These are phyloP conservation scores for Nomada ferruginata DNA, from an alignment of 2,888 invertebrate species.

Conservation along the genomic window DNA sequence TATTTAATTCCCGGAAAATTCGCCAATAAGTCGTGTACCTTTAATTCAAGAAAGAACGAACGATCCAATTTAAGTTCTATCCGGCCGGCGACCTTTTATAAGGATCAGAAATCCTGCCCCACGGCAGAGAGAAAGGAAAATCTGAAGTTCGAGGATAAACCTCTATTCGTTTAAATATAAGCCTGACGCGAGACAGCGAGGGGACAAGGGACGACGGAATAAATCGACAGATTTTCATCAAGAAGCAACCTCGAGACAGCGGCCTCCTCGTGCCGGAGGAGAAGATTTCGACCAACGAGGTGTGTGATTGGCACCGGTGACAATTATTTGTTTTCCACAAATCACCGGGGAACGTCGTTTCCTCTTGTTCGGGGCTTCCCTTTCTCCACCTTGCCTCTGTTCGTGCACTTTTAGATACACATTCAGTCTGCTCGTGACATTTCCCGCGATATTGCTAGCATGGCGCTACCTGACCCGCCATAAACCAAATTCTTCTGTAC, in stretches of 20 bases:
- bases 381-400: constrained; percentile 3
- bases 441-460: constrained; percentile 37
- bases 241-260: constrained; percentile 51
- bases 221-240: constrained; percentile 75
- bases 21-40: not conserved
- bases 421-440: constrained; percentile 48
- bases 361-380: constrained; percentile 29
- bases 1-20: constrained; percentile 13
- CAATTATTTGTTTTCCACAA: constrained; percentile 80
- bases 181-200: constrained; percentile 40
- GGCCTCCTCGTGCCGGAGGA: constrained; percentile 17
- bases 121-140: not conserved
- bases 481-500: constrained; percentile 35
- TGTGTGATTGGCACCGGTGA: constrained; percentile 76
- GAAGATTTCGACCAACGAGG: constrained; percentile 67
- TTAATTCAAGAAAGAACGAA: constrained; percentile 39
- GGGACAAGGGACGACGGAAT: constrained; percentile 61
- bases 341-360: constrained; percentile 66
- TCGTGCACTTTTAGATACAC: constrained; percentile 27
- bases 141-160: constrained; percentile 28
- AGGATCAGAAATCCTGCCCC: constrained; percentile 27
- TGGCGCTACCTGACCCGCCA: constrained; percentile 25
- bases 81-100: not conserved
- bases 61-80: constrained; percentile 55
- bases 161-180: constrained; percentile 62